Base-by-base conservation (phyloP, 2,888 invertebrate species). In the Acanthopleura granulata region DNA sequence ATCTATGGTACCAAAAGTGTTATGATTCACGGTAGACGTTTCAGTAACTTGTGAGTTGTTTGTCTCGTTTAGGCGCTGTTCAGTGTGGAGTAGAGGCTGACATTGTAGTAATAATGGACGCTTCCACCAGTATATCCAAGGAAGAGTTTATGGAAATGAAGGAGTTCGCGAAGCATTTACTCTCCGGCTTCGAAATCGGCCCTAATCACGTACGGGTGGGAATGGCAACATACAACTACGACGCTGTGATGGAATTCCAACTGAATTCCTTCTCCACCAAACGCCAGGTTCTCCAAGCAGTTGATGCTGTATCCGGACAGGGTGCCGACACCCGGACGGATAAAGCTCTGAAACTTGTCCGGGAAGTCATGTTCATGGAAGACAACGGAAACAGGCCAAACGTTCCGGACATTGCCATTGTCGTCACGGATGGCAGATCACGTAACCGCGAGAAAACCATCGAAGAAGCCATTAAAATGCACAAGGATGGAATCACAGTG, bases 371-470 rank as follows among this genome's bases (percentile, higher is more conserved):
- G 57, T 76, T 72, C 27, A 72, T 72, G 49, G n/a, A 61, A 16
- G 72, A 22, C 18, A 73, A 73, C 25, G 78, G 78, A 49, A 76
- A 75, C 76, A 15, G 80, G 22, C 73, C 73, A 1, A 40, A 74
- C 15, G 74, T 75, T 16, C 57, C 49, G 71, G 74, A 80, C 72
- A 73, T 80, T 50, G 22, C 75, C 29, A 66, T 80, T 29, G 69
- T 80, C 27, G 62, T 80, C 51, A 80, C 80, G 18, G 80, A 80
- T 51, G 80, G 79, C 18, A 18, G 66, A 27, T 66, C 66, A 66
- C 22, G 66, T 27, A 27, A 66, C 25, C 66, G 66, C 1, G 66
- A 66, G 66, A 14, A 22, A 27, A 66, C 66, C 75, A 74, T 71
- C 16, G 22, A 72, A 25, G 66, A 66, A 66, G 66, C 66, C 66